These are phyloP conservation scores for Perccottus glenii DNA, from an alignment of 2,113 vertebrate genomes.

Conservation along the genomic window DNA sequence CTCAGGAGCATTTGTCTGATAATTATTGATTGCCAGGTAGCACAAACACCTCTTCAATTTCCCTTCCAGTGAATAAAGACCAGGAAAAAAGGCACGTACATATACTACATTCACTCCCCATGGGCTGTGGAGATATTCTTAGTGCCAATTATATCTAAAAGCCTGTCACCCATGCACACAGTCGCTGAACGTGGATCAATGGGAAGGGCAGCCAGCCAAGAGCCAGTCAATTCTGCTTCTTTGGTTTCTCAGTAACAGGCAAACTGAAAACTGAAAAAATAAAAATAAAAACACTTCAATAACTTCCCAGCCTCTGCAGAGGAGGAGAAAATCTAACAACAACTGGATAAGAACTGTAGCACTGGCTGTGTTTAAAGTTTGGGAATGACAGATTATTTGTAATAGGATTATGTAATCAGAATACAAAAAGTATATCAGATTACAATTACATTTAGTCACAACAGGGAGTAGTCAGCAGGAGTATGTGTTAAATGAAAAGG, in stretches of 20 bases:
- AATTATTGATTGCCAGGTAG: conserved; percentile 26
- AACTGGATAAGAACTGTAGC: no score
- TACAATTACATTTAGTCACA: no score
- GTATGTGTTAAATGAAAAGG: no score
- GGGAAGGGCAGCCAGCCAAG: conserved; percentile 56
- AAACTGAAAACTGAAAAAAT: conserved; percentile 15
- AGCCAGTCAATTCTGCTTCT: conserved; percentile 47
- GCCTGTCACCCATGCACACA: conserved; percentile 42
- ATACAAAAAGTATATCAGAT: no score
- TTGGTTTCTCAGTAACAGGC: conserved; percentile 13
- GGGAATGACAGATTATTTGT: no score
- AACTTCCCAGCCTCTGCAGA: no score
- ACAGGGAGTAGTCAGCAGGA: no score
- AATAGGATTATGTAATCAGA: no score
- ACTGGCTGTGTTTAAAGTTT: no score
- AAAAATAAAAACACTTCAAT: conserved; percentile 6
- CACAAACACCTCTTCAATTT: conserved; percentile 13
- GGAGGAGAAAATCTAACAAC: no score
- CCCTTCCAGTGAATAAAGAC: conserved; percentile 28
- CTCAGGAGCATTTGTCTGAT: conserved; percentile 6
- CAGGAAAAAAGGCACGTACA: conserved; percentile 20
- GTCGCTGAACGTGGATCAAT: conserved; percentile 55
- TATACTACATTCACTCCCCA: conserved; percentile 17
- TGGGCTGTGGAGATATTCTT: conserved; percentile 35
- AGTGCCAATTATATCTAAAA: conserved; percentile 61